These are phyloP conservation scores for Monochamus alternatus DNA, from an alignment of 2,888 invertebrate genomes.

Conservation along the genomic window DNA sequence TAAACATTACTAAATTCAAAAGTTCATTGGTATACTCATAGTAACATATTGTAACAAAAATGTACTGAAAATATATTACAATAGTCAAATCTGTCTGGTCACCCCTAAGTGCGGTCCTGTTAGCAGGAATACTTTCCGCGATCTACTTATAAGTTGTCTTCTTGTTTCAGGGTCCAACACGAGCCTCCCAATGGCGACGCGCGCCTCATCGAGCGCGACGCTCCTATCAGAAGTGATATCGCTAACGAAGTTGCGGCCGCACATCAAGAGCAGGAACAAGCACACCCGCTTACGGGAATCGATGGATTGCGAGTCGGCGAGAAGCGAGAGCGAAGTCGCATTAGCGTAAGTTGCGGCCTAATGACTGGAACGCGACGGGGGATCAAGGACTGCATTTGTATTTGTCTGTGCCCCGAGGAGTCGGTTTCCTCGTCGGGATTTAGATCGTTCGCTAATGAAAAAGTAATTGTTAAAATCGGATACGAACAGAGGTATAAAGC, in stretches of 20 bases:
- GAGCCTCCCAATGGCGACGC: constrained; percentile 71
- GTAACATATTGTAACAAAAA: no score
- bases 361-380: not conserved
- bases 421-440: not conserved
- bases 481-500: no score
- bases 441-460: not conserved
- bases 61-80: no score
- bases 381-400: not conserved
- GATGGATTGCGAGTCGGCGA: constrained; percentile 70
- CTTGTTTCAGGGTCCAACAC: constrained; percentile 63
- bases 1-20: no score
- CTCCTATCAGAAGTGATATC: constrained; percentile 87
- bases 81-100: no score
- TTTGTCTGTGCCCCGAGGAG: not conserved
- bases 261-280: constrained; percentile 69
- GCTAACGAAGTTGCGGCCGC: constrained; percentile 74
- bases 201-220: constrained; percentile 84
- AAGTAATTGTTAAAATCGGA: not conserved
- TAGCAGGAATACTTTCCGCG: no score
- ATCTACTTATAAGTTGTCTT: not conserved
- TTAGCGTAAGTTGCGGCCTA: constrained; percentile 64
- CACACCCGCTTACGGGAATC: constrained; percentile 78
- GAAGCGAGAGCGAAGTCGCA: constrained; percentile 63
- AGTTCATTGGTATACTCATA: no score
- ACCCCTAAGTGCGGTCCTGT: no score